Evolutionary conservation across 2,797 vertebrate species (phyloP), one percentile per base, ranked within the genome.

Genomic region (Crocidura indochinensis): DNA sequence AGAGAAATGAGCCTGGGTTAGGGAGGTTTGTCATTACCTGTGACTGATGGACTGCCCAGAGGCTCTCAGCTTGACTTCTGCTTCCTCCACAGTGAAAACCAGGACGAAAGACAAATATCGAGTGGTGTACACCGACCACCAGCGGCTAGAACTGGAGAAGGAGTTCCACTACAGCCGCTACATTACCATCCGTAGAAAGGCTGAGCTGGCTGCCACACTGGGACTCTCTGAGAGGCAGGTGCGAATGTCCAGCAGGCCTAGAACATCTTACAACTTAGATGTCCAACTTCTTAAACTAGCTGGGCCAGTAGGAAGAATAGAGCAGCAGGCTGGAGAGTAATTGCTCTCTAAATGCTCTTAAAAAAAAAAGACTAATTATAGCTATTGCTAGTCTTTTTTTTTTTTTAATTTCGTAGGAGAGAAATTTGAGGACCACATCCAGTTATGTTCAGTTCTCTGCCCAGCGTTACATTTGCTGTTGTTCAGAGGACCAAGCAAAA

Each of bases 161-260:
- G 98, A 98, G 90, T 98, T 98, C 88, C 98, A 98, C 82, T 98
- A 97, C 60, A 98, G 97, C 53, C 97, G 98, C 31, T 98, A 98
- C 49, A 98, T 98, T 87, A 98, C 98, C 83, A 98, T 98, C 75
- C 96, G 98, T 88, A 97, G 98, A 96, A 98, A 98, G 92, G 97
- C 98, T 0, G 98, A 98, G 93, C 97, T 98, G 91, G 98, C 98
- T 0, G 97, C 97, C 88, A 98, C 94, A 1, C 96, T 98, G 97
- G 98, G 98, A 80, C 97, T 98, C 68, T 98, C 98, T 0, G 98
- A 98, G 95, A 98, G 98, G 87, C 98, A 98, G 98, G 98, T 98
- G 92, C 71, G 98, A 27, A 49, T n/a, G 19, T 60, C 60, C 17
- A 10, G 10, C 31, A 9, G 19, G 20, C 17, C 31, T 26, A 65